Conservation (phyloP, 2,888 invertebrate species). For the Kuschelorhynchus macadamiae region DNA sequence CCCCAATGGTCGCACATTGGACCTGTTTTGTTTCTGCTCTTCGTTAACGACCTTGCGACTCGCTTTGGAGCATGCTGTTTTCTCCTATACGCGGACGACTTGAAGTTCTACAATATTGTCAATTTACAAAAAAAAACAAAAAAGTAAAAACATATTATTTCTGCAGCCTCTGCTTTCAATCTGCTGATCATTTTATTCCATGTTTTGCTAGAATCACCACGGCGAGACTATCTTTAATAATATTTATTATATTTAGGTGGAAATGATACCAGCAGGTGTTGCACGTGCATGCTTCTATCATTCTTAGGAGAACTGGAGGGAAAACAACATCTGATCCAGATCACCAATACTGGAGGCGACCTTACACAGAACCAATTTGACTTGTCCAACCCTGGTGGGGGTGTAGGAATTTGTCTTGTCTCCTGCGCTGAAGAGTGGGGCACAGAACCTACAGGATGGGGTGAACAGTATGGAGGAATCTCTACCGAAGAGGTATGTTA, state of each 20-base stretch:
- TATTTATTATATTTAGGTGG: slow-evolving; percentile 21
- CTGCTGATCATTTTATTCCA: not conserved
- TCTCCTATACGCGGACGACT: no score
- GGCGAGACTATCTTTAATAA: no score
- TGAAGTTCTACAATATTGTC: no score
- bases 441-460: slow-evolving; percentile 44
- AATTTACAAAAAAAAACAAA: no score
- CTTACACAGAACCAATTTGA: slow-evolving; percentile 40
- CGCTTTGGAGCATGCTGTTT: no score
- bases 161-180: no score
- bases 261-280: slow-evolving; percentile 41
- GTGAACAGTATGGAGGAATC: slow-evolving; percentile 50
- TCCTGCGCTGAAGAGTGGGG: slow-evolving; percentile 48
- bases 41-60: no score
- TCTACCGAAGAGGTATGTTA: slow-evolving; percentile 20
- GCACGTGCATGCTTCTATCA: slow-evolving; percentile 40
- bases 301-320: slow-evolving; percentile 36
- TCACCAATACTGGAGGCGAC: slow-evolving; percentile 41
- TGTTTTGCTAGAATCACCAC: no score
- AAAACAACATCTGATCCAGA: slow-evolving; percentile 37
- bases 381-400: slow-evolving; percentile 42
- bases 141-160: no score
- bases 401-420: slow-evolving; percentile 45
- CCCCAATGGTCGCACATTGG: no score
- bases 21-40: no score